Percentiles rank a stretch among this genome's conserved stretches.
These are phyloP conservation scores for Cryptocephalus primarius DNA, from an alignment of 2,888 invertebrate genomes.

Conservation along the genomic window DNA sequence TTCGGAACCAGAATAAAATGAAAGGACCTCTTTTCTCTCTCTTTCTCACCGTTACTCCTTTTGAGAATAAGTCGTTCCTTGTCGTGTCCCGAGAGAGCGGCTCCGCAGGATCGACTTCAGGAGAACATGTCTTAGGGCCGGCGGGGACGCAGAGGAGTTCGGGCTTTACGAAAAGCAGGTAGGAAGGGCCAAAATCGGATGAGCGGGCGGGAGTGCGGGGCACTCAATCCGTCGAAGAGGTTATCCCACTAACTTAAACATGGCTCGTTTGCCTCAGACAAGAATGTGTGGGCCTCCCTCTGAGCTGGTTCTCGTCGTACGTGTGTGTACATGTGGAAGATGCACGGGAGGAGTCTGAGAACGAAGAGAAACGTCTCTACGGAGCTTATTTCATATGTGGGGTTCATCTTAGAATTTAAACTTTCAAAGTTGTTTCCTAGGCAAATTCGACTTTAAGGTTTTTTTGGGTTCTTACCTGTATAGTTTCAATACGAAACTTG, in stretches of 20 bases:
- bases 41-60: constrained; percentile 6
- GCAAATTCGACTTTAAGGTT: too few species aligned
- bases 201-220: too few species aligned
- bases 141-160: constrained; percentile 4
- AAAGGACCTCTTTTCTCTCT: constrained; percentile 18
- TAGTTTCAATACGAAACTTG: too few species aligned
- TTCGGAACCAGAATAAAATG: constrained; percentile 26
- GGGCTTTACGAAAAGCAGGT: too few species aligned
- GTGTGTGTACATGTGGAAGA: background rate
- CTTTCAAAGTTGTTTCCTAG: too few species aligned
- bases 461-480: too few species aligned
- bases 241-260: constrained; percentile 24
- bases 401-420: too few species aligned
- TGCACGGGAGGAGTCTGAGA: background rate
- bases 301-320: background rate
- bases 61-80: constrained; percentile 7
- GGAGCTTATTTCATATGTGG: too few species aligned
- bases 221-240: too few species aligned
- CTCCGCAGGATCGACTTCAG: constrained; percentile 6
- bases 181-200: too few species aligned
- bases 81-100: constrained; percentile 20
- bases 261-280: constrained; percentile 23
- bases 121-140: constrained; percentile 1
- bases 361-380: too few species aligned
- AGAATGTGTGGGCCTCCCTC: constrained; percentile 3